phyloP scores from a whole-genome alignment of 2,113 vertebrate species.

The Tautogolabrus adspersus region DNA sequence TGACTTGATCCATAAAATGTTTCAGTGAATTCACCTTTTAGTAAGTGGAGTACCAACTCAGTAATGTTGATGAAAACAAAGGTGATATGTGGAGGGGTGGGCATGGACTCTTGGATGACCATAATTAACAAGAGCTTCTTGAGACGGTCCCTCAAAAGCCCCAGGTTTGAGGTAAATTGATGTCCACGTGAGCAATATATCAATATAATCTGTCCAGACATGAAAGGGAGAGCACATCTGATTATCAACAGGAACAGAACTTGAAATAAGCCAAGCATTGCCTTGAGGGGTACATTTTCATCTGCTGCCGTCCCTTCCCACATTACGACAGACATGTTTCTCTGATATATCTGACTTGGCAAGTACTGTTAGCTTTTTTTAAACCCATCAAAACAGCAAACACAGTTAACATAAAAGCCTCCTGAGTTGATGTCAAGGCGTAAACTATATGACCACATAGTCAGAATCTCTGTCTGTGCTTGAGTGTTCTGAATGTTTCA shows the following conservation, averaged over 20 bases:
- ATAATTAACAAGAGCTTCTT: no score
- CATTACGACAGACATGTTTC: no score
- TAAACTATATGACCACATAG: background rate
- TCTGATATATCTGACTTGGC: no score
- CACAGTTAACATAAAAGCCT: background rate
- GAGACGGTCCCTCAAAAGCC: background rate
- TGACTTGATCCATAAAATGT: constrained; percentile 10
- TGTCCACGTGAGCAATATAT: background rate
- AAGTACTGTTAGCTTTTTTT: no score
- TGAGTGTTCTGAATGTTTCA: background rate
- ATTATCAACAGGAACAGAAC: background rate
- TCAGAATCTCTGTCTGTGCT: background rate
- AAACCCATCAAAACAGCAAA: background rate
- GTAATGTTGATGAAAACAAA: background rate
- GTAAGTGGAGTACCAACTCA: background rate
- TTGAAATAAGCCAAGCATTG: background rate
- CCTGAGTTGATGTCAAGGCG: background rate
- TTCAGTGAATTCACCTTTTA: constrained; percentile 18
- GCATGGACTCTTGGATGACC: background rate
- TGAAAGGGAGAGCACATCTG: no score
- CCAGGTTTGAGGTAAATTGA: background rate
- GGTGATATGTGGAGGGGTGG: background rate
- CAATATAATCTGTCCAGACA: no score
- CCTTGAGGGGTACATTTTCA: no score
- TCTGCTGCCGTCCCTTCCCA: no score